phyloP scores from a whole-genome alignment of 2,113 vertebrate genomes.

The Phrynocephalus versicolor region DNA sequence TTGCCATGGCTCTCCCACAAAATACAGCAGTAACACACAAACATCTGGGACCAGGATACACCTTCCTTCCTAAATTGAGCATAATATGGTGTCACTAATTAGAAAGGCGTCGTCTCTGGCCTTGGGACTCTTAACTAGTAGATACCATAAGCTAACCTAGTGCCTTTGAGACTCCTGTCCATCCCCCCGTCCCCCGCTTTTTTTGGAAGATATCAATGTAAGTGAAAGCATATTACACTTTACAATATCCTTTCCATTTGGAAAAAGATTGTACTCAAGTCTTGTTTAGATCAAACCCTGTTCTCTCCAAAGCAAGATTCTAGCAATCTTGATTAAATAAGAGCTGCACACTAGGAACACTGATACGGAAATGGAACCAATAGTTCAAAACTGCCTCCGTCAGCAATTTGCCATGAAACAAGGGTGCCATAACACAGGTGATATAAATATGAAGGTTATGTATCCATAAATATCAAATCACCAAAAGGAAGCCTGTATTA shows the following conservation, averaged over 20 bases:
- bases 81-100: no score
- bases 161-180: no score
- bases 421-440: not conserved
- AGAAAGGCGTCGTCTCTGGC: no score
- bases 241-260: not conserved
- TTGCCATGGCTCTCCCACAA: no score
- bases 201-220: no score
- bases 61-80: no score
- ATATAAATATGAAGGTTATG: not conserved
- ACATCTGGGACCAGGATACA: no score
- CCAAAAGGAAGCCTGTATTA: not conserved
- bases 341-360: not conserved
- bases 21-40: no score
- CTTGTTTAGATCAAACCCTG: not conserved
- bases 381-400: not conserved
- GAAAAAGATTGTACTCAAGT: not conserved
- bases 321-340: not conserved
- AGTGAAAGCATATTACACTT: not conserved
- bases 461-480: not conserved
- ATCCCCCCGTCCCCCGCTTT: no score
- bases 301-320: not conserved
- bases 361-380: not conserved
- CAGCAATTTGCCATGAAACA: not conserved
- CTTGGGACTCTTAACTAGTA: no score
- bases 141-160: no score